Evolutionary conservation across 2,113 vertebrate species (phyloP).

Genomic region (Beaufortia kweichowensis): DNA sequence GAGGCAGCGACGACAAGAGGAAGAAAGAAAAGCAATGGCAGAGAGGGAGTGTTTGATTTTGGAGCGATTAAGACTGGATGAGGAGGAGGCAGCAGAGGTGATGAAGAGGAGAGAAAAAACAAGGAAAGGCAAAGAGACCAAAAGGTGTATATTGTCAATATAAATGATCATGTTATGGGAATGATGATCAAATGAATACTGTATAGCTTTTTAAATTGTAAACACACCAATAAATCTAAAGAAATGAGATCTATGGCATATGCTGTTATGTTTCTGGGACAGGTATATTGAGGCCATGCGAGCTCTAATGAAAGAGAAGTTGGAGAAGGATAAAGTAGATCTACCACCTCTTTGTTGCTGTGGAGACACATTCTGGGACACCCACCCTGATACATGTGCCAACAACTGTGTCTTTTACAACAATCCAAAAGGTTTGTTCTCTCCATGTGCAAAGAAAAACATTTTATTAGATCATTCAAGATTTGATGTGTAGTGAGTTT

Average conservation of each 20-base stretch:
- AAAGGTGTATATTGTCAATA: slow-evolving; percentile 65
- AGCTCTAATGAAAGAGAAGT: slow-evolving; percentile 80
- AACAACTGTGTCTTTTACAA: slow-evolving; percentile 94
- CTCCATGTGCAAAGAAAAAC: too few species aligned
- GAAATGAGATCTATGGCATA: background rate
- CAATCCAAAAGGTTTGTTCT: slow-evolving; percentile 81
- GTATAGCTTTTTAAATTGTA: background rate
- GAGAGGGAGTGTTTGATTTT: slow-evolving; percentile 68
- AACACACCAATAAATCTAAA: background rate
- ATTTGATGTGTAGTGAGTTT: background rate
- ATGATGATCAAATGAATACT: background rate
- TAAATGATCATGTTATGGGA: background rate
- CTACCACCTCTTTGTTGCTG: slow-evolving; percentile 88
- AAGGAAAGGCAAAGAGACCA: slow-evolving; percentile 68
- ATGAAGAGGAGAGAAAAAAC: slow-evolving; percentile 62
- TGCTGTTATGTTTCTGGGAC: slow-evolving; percentile 10
- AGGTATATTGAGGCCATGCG: slow-evolving; percentile 85
- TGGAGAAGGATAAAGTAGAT: slow-evolving; percentile 71
- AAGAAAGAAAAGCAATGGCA: slow-evolving; percentile 46
- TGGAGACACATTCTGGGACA: slow-evolving; percentile 87
- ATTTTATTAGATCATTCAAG: too few species aligned
- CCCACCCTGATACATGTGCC: slow-evolving; percentile 89
- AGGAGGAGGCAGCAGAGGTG: slow-evolving; percentile 61
- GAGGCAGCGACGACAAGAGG: slow-evolving; percentile 39
- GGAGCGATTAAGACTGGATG: slow-evolving; percentile 75